These are phyloP conservation scores for Tursiops truncatus DNA, from an alignment of 2,113 vertebrate genomes.

Conservation along the genomic window DNA sequence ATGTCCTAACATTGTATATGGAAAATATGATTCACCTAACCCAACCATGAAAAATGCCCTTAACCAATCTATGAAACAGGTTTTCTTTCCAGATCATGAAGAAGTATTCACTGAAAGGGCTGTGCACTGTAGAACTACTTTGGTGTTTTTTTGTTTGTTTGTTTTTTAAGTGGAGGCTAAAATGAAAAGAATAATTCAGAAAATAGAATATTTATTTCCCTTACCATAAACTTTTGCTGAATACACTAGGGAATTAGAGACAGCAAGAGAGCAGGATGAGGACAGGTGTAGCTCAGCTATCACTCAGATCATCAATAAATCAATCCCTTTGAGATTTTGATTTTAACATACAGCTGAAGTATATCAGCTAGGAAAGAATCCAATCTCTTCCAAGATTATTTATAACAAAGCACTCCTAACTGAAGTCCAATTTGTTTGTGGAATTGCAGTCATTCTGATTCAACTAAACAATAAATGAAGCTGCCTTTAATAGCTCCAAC, in stretches of 20 bases:
- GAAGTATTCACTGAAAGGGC: constrained; percentile 65
- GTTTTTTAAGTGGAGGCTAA: constrained; percentile 48
- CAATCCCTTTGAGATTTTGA: constrained; percentile 68
- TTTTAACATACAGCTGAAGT: constrained; percentile 71
- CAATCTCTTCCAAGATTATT: constrained; percentile 83
- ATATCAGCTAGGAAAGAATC: constrained; percentile 74
- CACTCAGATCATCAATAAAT: constrained; percentile 75
- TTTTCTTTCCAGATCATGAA: constrained; percentile 77
- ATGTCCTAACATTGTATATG: constrained; percentile 62
- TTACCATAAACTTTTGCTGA: constrained; percentile 72
- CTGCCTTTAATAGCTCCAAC: constrained; percentile 68
- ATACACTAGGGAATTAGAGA: constrained; percentile 75
- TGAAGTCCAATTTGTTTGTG: constrained; percentile 83
- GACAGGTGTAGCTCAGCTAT: constrained; percentile 68
- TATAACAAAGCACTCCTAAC: constrained; percentile 82
- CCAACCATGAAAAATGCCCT: constrained; percentile 76
- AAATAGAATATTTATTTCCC: constrained; percentile 66
- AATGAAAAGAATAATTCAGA: constrained; percentile 60
- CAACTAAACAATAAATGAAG: constrained; percentile 84
- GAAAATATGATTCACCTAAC: constrained; percentile 78
- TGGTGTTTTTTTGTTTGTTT: not conserved
- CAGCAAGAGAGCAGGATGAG: constrained; percentile 59
- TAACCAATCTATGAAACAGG: constrained; percentile 77
- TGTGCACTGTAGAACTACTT: constrained; percentile 39
- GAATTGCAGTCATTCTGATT: constrained; percentile 82